Evolutionary conservation across 2,113 vertebrate genomes (phyloP).

Genomic region (Tyto alba): DNA sequence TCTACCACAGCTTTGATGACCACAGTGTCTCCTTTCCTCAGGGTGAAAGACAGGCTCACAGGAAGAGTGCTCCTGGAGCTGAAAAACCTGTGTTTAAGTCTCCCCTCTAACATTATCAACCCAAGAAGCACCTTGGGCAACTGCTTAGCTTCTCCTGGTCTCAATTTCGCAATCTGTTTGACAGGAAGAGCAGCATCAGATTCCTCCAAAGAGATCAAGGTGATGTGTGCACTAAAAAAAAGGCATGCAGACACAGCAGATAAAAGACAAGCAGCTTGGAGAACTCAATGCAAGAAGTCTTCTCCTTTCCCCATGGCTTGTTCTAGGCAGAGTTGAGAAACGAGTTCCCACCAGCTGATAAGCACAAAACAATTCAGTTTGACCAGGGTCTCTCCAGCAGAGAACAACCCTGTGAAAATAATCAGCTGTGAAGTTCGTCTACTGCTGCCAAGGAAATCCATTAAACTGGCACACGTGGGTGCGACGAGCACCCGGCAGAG

Average conservation of each 20-base stretch:
- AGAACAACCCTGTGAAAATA: neutral
- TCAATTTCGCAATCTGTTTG: neutral
- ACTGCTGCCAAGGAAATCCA: neutral
- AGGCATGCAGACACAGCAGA: accelerated
- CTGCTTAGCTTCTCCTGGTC: neutral
- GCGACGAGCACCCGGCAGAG: neutral
- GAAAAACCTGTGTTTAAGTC: neutral
- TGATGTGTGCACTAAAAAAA: too few relatives aligned
- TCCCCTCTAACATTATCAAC: neutral
- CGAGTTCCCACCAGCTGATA: neutral
- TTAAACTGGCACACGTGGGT: accelerated
- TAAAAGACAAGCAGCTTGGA: neutral
- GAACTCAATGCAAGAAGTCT: accelerated
- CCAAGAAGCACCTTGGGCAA: neutral
- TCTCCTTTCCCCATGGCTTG: neutral
- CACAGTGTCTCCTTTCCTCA: neutral
- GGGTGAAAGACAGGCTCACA: neutral
- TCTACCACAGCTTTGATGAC: neutral
- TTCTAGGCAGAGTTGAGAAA: neutral
- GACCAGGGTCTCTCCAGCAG: neutral
- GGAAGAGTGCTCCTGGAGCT: neutral
- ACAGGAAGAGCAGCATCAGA: neutral
- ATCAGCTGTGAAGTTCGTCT: accelerated
- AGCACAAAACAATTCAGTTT: neutral
- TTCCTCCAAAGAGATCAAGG: neutral